Percentiles rank a stretch among this genome's conserved stretches.
phyloP scores from a whole-genome alignment of 1,140 invertebrate genomes.

The Cyphomyrmex costatus region DNA sequence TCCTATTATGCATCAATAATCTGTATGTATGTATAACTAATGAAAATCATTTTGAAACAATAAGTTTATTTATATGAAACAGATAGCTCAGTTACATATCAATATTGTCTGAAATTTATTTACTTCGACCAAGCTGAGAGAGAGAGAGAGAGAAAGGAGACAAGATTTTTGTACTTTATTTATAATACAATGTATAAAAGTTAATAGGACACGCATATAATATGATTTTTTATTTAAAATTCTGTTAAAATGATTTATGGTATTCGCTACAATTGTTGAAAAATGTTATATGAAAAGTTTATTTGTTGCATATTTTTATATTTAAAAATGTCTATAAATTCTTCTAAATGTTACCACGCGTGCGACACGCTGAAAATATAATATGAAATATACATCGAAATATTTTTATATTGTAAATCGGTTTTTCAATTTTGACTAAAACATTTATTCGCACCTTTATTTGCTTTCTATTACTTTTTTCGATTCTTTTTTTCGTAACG shows the following conservation, averaged over 20 bases:
- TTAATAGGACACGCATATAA: slow-evolving; percentile 2
- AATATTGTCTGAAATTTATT: slow-evolving; percentile 9
- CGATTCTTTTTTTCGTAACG: neutral
- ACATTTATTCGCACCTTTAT: neutral
- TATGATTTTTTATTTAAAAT: slow-evolving; percentile 9
- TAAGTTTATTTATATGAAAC: neutral
- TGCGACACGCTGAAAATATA: neutral
- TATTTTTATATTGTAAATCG: slow-evolving; percentile 14
- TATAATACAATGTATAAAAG: slow-evolving; percentile 1
- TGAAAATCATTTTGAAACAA: neutral
- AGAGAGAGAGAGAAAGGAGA: neutral
- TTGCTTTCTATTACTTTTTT: neutral
- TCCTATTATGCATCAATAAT: neutral
- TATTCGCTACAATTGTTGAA: neutral
- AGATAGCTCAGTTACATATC: neutral
- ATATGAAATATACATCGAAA: slow-evolving; percentile 24
- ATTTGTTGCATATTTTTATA: slow-evolving; percentile 18
- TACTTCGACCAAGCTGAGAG: neutral
- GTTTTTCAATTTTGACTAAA: neutral
- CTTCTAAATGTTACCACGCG: neutral
- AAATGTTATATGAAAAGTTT: neutral
- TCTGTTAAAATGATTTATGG: slow-evolving; percentile 7
- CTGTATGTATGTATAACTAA: neutral
- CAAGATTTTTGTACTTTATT: neutral
- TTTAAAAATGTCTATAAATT: neutral